Evolutionary conservation across 2,797 vertebrate species (phyloP), one percentile per base, ranked within the genome.

Genomic region (Buphagus erythrorhynchus): DNA sequence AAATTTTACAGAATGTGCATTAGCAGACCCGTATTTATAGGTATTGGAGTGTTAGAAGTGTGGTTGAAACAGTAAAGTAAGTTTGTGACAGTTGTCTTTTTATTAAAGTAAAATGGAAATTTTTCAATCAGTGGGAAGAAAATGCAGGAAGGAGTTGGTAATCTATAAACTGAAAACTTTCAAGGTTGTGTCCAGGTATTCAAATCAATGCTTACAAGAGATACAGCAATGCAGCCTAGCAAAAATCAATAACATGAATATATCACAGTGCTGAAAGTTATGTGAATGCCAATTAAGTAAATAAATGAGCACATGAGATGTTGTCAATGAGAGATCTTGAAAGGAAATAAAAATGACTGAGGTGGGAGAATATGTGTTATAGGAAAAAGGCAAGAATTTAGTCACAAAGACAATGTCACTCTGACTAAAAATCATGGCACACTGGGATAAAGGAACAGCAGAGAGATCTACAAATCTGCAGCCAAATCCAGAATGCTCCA

Each of bases 171-270:
- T 42, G 42, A 71, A 86, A 93, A 38, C 68, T 88, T 89, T 95
- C 96, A 96, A 96, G 93, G 94, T 94, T 96, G 61, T 75, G 43
- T 42, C 46, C 67, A 88, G 55, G 54, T 94, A 77, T 80, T 94
- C 46, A 90, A 78, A 96, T 94, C 68, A 83, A 82, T 86, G 49
- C 63, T 84, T 77, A 54, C 52, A 88, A 69, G 12, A 66, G 31
- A 79, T 65, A 49, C 7, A 87, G 43, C 46, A 26, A 29, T 66
- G 45, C 55, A 78, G 51, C 40, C 73, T 25, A 73, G 46, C 10
- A 85, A 74, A 62, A 76, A 79, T 93, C 94, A 80, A 35, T 92
- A 73, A 45, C 72, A 29, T 29, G 82, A 89, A 76, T 43, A 71
- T 51, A 68, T 68, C 52, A 52, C 11, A 26, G 65, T 46, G 86